Evolutionary conservation across 2,113 vertebrate genomes (phyloP).

Genomic region (Fukomys damarensis): DNA sequence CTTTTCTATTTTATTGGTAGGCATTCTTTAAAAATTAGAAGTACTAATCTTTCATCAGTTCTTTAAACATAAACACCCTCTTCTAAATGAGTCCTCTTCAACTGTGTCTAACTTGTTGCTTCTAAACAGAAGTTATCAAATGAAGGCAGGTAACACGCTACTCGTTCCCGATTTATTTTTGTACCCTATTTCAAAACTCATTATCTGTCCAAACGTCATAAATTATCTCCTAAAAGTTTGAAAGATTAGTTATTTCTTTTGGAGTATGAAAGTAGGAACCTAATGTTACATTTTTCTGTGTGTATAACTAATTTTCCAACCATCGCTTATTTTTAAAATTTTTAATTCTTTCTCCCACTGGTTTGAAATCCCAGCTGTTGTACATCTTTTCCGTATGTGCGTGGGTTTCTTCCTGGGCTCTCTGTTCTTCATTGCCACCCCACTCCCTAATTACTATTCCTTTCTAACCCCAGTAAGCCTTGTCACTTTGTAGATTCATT

Average conservation of each 20-base stretch:
- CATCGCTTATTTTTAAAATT: constrained; percentile 63
- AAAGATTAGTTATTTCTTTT: constrained; percentile 42
- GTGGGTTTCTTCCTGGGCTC: constrained; percentile 71
- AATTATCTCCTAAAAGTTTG: constrained; percentile 34
- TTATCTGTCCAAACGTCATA: not conserved
- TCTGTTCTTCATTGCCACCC: constrained; percentile 40
- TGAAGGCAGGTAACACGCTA: not conserved
- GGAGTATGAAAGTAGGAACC: not conserved
- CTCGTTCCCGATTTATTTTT: not conserved
- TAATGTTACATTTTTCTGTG: constrained; percentile 51
- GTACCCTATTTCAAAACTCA: constrained; percentile 39
- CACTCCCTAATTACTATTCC: constrained; percentile 59
- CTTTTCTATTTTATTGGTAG: not conserved
- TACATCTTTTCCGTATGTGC: constrained; percentile 49
- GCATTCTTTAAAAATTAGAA: not conserved
- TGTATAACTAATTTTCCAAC: constrained; percentile 58
- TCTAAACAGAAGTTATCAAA: not conserved
- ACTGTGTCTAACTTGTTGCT: not conserved
- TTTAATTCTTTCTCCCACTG: constrained; percentile 9
- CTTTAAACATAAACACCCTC: not conserved
- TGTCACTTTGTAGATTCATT: constrained; percentile 12
- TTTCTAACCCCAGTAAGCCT: constrained; percentile 7
- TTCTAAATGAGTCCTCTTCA: not conserved
- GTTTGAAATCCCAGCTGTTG: constrained; percentile 61
- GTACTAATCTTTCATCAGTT: not conserved